A percentile compares a stretch with the other conserved stretches of the same genome.
phyloP scores from a whole-genome alignment of 53 echinoderm and acorn worm species.

The Mesocentrotus franciscanus region DNA sequence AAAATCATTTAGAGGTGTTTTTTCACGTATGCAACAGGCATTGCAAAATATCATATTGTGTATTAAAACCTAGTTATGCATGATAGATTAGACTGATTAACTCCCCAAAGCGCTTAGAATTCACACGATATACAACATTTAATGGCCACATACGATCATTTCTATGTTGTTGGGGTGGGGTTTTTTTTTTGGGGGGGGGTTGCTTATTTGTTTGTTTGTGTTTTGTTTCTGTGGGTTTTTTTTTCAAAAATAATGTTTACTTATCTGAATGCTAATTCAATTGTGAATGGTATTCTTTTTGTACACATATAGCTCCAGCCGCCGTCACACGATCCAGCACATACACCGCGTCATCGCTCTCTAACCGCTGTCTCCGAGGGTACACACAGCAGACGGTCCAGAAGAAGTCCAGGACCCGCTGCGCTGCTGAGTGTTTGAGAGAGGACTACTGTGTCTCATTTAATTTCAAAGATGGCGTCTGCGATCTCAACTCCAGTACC shows the following conservation, averaged over 20 bases:
- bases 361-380: conserved; percentile 37
- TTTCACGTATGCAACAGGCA: too few relatives aligned
- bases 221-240: neutral
- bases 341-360: neutral
- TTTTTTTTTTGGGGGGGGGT: too few relatives aligned
- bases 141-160: neutral
- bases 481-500: too few relatives aligned
- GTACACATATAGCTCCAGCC: neutral
- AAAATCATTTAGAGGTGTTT: too few relatives aligned
- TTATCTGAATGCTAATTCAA: neutral
- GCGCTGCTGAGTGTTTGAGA: conserved; percentile 39
- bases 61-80: too few relatives aligned
- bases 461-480: conserved; percentile 46
- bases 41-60: too few relatives aligned
- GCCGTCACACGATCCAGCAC: neutral
- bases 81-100: neutral
- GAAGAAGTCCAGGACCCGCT: conserved; percentile 11
- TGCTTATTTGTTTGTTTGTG: neutral
- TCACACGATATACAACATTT: neutral
- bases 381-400: neutral
- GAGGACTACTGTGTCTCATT: conserved; percentile 4
- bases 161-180: neutral
- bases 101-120: neutral
- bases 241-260: neutral
- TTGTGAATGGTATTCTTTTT: neutral